Conservation (phyloP, 2,113 vertebrate genomes). For the Aythya baeri region DNA sequence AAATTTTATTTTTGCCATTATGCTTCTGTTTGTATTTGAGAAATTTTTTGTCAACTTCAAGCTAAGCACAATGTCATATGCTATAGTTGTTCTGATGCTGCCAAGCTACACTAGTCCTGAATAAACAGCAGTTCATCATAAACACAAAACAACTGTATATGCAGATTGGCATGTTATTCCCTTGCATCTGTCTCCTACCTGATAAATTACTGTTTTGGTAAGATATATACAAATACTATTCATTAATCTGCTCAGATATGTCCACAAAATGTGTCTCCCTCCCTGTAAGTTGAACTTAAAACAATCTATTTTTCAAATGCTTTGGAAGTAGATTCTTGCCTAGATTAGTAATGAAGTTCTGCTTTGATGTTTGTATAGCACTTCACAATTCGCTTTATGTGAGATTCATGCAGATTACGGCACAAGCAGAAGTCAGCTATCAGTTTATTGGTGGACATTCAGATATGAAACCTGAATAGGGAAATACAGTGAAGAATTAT, state of each 20-base stretch:
- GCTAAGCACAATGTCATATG: constrained; percentile 60
- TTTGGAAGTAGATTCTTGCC: not conserved
- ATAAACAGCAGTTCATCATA: constrained; percentile 81
- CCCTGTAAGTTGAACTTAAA: constrained; percentile 33
- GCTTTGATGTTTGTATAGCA: not conserved
- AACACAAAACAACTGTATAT: constrained; percentile 67
- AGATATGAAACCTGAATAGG: not conserved
- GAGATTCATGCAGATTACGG: not conserved
- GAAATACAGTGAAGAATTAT: not conserved
- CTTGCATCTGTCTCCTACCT: constrained; percentile 72
- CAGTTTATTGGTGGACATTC: not conserved
- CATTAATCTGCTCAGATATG: constrained; percentile 73
- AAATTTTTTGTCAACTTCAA: constrained; percentile 67
- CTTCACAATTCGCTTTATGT: not conserved
- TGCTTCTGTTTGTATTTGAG: constrained; percentile 57
- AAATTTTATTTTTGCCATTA: constrained; percentile 46
- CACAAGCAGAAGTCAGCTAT: not conserved
- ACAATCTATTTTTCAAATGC: not conserved
- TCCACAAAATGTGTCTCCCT: constrained; percentile 39
- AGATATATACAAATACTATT: constrained; percentile 78
- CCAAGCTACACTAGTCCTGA: constrained; percentile 70
- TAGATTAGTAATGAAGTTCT: not conserved
- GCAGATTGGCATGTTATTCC: constrained; percentile 67
- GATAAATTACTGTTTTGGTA: constrained; percentile 81
- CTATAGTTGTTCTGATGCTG: constrained; percentile 43